Base-by-base conservation (phyloP, 2,888 invertebrate genomes). In the Aspidiotus destructor region DNA sequence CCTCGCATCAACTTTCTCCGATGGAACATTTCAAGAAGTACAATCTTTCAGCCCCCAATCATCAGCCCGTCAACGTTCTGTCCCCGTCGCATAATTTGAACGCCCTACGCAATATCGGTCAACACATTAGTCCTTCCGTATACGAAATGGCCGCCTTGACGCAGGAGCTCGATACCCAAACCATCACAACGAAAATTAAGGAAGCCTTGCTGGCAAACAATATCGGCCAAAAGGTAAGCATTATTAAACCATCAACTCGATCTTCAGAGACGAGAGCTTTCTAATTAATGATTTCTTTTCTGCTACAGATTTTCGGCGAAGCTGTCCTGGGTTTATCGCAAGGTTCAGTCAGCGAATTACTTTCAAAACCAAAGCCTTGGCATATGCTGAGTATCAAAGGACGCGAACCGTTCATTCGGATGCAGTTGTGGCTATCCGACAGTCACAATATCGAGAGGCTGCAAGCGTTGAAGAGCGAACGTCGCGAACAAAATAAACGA, bases 311-410 rank as follows among this genome's bases (percentile, higher is more conserved):
- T 72, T 98, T 99, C 76, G 99, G 98, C 10, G 98, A 99, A 80
- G 95, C 94, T 0, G 96, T 99, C 6, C 82, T 99, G 13, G 97
- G 96, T 0, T 81, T 98, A 41, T 95, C 95, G 0, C 97, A 98
- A 79, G 97, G 94, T 11, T 94, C 97, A 2, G 97, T 97, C 11
- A 96, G 95, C 75, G 99, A 99, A 78, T 81, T 99, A 71, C 82
- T 99, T 8, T 95, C 96, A 71, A 97, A 97, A 78, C 98, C 98
- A 7, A 98, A 98, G 76, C 97, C 97, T 0, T 98, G 98, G 97
- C 95, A 95, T 77, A 95, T 97, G 95, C 83, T 98, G 68, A 96
- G 95, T 76, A 94, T 96, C 77, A 97, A 97, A 78, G 98, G 98
- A 0, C 83, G 97, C 42, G 98, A 98, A 76, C 94, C 95, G 0